A percentile compares a stretch with the other conserved stretches of the same genome.
phyloP scores from a whole-genome alignment of 2,113 vertebrate species.

The Labeo rohita region DNA sequence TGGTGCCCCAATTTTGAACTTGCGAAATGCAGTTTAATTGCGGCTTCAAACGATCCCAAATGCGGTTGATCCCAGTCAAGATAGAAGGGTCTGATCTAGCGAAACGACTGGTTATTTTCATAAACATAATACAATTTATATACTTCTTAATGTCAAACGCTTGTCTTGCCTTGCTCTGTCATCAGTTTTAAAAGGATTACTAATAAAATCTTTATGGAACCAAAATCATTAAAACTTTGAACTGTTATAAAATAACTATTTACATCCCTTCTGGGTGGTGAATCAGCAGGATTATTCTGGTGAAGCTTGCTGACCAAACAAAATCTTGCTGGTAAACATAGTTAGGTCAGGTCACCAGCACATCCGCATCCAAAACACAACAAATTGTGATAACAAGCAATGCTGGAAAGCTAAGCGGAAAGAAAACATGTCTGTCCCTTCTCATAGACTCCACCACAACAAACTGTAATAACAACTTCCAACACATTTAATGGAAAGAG shows the following conservation, averaged over 20 bases:
- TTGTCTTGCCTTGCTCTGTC: too few relatives aligned
- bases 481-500: background rate
- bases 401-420: background rate
- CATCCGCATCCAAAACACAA: background rate
- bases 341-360: background rate
- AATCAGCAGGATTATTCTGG: conserved; percentile 6
- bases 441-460: background rate
- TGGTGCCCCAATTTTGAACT: too few relatives aligned
- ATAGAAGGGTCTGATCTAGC: too few relatives aligned
- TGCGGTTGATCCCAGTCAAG: too few relatives aligned
- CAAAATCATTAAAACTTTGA: background rate
- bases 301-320: background rate
- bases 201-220: background rate
- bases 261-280: background rate
- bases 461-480: background rate
- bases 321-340: background rate
- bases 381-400: background rate
- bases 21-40: too few relatives aligned
- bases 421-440: background rate
- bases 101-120: too few relatives aligned
- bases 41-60: too few relatives aligned
- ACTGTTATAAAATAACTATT: background rate
- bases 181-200: background rate
- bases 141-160: too few relatives aligned
- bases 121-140: too few relatives aligned